Evolutionary conservation across 1,140 invertebrate species (phyloP).

Genomic region (Drosophila pallidifrons): DNA sequence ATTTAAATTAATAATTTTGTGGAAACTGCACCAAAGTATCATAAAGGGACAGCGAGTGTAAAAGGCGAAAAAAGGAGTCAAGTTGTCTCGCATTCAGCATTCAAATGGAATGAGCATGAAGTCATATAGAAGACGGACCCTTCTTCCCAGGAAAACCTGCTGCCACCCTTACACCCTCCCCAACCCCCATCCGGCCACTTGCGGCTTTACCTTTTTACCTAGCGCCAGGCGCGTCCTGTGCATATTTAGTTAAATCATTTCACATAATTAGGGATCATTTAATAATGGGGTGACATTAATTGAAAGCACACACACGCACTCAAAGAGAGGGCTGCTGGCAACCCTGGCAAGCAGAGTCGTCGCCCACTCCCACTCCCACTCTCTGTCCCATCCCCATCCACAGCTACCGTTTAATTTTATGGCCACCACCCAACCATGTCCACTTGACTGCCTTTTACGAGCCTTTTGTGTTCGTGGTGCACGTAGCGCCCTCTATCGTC

Average conservation of each 20-base stretch:
- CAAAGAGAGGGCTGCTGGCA: constrained; percentile 31
- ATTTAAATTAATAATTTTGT: constrained; percentile 78
- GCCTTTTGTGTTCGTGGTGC: constrained; percentile 23
- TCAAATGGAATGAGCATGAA: constrained; percentile 11
- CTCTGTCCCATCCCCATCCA: neutral
- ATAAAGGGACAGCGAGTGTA: constrained; percentile 70
- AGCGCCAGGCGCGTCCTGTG: constrained; percentile 44
- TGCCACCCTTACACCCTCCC: constrained; percentile 6
- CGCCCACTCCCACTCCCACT: constrained; percentile 15
- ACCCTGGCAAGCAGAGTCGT: constrained; percentile 24
- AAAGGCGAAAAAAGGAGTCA: constrained; percentile 33
- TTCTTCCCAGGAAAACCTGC: neutral
- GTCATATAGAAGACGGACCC: constrained; percentile 8
- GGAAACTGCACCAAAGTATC: constrained; percentile 78
- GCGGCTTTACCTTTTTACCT: constrained; percentile 65
- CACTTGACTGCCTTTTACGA: constrained; percentile 77
- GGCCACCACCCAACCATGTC: constrained; percentile 66
- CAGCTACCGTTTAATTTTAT: constrained; percentile 78
- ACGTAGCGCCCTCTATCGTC: constrained; percentile 20
- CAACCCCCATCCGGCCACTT: constrained; percentile 6
- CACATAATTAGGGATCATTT: constrained; percentile 85
- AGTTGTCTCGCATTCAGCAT: neutral
- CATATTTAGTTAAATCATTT: constrained; percentile 84
- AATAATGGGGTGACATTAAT: constrained; percentile 85
- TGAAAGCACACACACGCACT: constrained; percentile 60